phyloP scores from a whole-genome alignment of 2,113 vertebrate genomes.

The Etheostoma cragini region DNA sequence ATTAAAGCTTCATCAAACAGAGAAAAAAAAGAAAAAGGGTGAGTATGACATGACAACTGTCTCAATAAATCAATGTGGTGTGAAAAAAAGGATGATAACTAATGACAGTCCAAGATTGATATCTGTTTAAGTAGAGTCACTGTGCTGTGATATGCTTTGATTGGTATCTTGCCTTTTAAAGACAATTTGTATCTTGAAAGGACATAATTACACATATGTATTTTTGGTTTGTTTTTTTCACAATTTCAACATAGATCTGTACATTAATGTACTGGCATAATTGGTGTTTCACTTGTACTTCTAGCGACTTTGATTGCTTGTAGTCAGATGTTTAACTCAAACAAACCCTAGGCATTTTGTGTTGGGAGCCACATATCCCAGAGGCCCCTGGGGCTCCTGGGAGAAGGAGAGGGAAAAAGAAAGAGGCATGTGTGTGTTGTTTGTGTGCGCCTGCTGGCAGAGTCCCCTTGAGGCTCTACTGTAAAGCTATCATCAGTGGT shows the following conservation, averaged over 20 bases:
- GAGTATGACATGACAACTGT: conserved; percentile 60
- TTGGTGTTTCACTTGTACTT: conserved; percentile 63
- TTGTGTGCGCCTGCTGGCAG: conserved; percentile 78
- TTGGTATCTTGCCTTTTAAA: conserved; percentile 31
- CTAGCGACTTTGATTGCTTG: conserved; percentile 63
- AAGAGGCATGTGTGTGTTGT: conserved; percentile 61
- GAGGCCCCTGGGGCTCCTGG: conserved; percentile 70
- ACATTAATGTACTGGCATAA: conserved; percentile 59
- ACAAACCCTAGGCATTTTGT: conserved; percentile 71
- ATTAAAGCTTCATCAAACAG: conserved; percentile 72
- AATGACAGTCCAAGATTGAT: conserved; percentile 38
- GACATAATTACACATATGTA: conserved; percentile 34
- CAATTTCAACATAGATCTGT: conserved; percentile 39
- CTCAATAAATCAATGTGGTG: conserved; percentile 70
- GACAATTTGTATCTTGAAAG: conserved; percentile 33
- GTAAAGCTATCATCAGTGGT: conserved; percentile 85
- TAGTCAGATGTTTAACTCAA: conserved; percentile 73
- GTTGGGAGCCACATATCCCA: conserved; percentile 67
- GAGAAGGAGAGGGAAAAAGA: conserved; percentile 51
- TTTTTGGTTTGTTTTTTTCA: conserved; percentile 33
- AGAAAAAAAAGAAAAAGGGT: conserved; percentile 9
- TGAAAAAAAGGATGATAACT: conserved; percentile 29
- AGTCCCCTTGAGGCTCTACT: conserved; percentile 81
- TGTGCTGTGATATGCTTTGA: conserved; percentile 20
- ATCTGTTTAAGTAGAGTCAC: conserved; percentile 21